These are phyloP conservation scores for Drosophila malerkotliana DNA, from an alignment of 1,140 invertebrate species.

Conservation along the genomic window DNA sequence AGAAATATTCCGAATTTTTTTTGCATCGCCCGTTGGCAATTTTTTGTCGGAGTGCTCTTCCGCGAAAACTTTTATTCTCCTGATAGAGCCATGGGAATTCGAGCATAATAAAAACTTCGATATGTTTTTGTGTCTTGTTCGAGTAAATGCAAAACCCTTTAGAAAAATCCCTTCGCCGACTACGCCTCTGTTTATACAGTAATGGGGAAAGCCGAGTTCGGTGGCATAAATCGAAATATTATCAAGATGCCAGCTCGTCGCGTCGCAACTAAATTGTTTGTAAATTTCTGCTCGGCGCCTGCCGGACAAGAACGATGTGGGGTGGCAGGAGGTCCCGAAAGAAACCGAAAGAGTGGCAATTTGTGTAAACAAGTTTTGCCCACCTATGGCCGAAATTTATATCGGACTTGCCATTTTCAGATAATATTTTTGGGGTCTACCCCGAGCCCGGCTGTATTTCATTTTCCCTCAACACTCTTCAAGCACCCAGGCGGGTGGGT, in stretches of 20 bases:
- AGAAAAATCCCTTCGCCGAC: not conserved
- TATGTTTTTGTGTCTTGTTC: not conserved
- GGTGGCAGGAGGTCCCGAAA: not conserved
- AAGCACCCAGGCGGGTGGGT: slow-evolving; percentile 4
- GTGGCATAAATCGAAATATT: slow-evolving; percentile 77
- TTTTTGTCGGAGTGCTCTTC: not conserved
- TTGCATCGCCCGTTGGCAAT: too few species aligned
- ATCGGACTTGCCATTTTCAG: slow-evolving; percentile 41
- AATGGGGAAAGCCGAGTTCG: slow-evolving; percentile 16
- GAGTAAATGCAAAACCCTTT: not conserved
- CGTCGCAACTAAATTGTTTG: slow-evolving; percentile 66
- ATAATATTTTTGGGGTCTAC: slow-evolving; percentile 1
- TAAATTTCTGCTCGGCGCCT: slow-evolving; percentile 45
- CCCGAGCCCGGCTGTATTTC: slow-evolving; percentile 37
- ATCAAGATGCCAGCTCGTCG: slow-evolving; percentile 79
- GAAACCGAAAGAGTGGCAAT: slow-evolving; percentile 23
- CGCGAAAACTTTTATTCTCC: not conserved
- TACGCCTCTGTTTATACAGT: not conserved
- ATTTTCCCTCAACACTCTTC: slow-evolving; percentile 59
- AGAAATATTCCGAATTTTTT: too few species aligned
- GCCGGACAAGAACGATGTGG: slow-evolving; percentile 15
- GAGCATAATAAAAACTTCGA: not conserved
- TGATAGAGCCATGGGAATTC: not conserved
- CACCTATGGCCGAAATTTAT: slow-evolving; percentile 59
- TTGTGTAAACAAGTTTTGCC: slow-evolving; percentile 76